Conservation (phyloP, 1,140 invertebrate genomes). For the Pectinophora gossypiella region DNA sequence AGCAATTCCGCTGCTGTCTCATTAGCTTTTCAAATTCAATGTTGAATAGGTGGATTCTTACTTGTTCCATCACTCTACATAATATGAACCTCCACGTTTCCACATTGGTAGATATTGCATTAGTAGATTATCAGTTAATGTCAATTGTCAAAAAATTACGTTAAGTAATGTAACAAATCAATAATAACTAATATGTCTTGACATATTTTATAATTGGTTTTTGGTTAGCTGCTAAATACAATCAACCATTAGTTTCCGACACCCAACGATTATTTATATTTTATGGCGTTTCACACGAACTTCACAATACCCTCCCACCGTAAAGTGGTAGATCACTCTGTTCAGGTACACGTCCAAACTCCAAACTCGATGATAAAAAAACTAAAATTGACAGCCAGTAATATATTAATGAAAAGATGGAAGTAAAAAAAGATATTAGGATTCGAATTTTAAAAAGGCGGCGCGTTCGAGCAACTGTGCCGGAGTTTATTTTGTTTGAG, state of each 20-base stretch:
- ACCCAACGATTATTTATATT: constrained; percentile 20
- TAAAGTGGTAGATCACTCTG: constrained; percentile 34
- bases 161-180: too few species aligned
- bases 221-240: too few species aligned
- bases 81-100: too few species aligned
- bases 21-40: too few species aligned
- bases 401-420: constrained; percentile 71
- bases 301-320: constrained; percentile 30
- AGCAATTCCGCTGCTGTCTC: too few species aligned
- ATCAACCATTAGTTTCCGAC: not conserved
- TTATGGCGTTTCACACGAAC: constrained; percentile 34
- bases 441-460: constrained; percentile 62
- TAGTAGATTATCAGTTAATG: too few species aligned
- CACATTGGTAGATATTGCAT: too few species aligned
- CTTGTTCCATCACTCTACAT: too few species aligned
- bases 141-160: too few species aligned
- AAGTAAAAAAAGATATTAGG: constrained; percentile 43
- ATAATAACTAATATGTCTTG: too few species aligned
- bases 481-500: constrained; percentile 61
- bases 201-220: too few species aligned
- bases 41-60: too few species aligned
- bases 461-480: constrained; percentile 56
- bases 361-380: constrained; percentile 32
- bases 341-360: constrained; percentile 37
- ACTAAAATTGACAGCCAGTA: constrained; percentile 54